Conservation (phyloP, 2,113 vertebrate species). For the Paramormyrops kingsleyae region DNA sequence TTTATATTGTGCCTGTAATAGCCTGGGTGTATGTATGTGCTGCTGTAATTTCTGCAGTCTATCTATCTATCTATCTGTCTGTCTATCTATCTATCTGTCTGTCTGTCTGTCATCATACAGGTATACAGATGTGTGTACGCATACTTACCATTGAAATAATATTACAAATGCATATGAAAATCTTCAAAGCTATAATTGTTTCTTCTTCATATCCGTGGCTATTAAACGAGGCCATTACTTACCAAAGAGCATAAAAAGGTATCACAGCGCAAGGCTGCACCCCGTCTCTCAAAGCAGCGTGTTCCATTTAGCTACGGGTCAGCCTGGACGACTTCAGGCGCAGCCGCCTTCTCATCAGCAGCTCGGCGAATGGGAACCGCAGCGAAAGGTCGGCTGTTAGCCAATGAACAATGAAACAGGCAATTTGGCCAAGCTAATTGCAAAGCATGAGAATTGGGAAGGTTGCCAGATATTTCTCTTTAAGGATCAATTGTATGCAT, state of each 20-base stretch:
- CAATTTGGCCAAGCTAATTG: background rate
- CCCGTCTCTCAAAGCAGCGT: conserved; percentile 23
- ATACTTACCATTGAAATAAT: background rate
- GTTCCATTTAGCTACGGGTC: background rate
- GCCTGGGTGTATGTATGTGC: background rate
- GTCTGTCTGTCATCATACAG: background rate
- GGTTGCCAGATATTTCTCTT: conserved; percentile 11
- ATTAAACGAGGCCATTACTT: background rate
- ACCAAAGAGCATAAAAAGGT: background rate
- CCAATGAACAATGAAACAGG: conserved; percentile 4
- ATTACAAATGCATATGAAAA: background rate
- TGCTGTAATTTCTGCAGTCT: background rate
- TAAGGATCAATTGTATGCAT: background rate
- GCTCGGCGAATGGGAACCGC: background rate
- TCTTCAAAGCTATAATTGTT: background rate
- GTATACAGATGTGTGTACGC: background rate
- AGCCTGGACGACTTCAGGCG: background rate
- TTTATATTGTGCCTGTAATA: background rate
- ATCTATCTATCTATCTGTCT: background rate
- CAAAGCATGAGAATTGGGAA: background rate
- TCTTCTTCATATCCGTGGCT: background rate
- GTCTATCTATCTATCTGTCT: background rate
- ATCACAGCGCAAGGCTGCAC: background rate
- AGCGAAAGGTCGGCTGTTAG: background rate
- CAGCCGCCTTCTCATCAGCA: background rate